Evolutionary conservation across 2,888 invertebrate species (phyloP).

Genomic region (Aleiodes testaceus): DNA sequence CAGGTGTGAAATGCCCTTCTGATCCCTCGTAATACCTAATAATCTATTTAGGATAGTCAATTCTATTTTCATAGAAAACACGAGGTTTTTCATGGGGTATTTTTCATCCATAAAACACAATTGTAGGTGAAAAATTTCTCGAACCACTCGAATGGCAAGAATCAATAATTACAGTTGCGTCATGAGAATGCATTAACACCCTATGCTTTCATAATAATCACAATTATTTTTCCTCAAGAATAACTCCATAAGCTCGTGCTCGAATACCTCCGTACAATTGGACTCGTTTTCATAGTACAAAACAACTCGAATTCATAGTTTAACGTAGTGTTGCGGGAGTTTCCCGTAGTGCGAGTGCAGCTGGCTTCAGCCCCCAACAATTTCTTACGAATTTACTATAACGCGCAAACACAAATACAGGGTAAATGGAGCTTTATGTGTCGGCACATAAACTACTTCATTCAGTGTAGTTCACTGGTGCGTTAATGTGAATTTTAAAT

Average conservation of each 20-base stretch:
- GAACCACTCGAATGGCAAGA: not conserved
- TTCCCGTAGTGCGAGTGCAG: constrained; percentile 65
- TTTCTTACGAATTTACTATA: constrained; percentile 25
- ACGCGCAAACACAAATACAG: constrained; percentile 40
- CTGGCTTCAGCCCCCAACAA: constrained; percentile 54
- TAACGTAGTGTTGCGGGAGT: constrained; percentile 36
- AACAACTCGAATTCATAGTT: constrained; percentile 30
- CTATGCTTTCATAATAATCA: constrained; percentile 53
- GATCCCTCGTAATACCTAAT: constrained; percentile 36
- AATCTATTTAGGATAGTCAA: constrained; percentile 39
- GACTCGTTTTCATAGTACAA: constrained; percentile 45
- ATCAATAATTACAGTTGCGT: constrained; percentile 10
- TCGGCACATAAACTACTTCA: constrained; percentile 21
- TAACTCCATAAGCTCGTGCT: constrained; percentile 60
- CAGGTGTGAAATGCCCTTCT: constrained; percentile 36
- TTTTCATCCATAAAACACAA: too few species aligned
- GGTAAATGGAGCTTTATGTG: not conserved
- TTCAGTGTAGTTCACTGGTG: constrained; percentile 1
- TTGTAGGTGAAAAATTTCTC: too few species aligned
- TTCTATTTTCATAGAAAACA: constrained; percentile 32
- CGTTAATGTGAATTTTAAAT: constrained; percentile 21
- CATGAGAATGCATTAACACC: constrained; percentile 35
- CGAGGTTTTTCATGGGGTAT: not conserved
- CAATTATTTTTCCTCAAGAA: constrained; percentile 72
- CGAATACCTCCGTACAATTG: constrained; percentile 69